Base-by-base conservation (phyloP, 2,888 invertebrate genomes). In the Sinohyriopsis cumingii region DNA sequence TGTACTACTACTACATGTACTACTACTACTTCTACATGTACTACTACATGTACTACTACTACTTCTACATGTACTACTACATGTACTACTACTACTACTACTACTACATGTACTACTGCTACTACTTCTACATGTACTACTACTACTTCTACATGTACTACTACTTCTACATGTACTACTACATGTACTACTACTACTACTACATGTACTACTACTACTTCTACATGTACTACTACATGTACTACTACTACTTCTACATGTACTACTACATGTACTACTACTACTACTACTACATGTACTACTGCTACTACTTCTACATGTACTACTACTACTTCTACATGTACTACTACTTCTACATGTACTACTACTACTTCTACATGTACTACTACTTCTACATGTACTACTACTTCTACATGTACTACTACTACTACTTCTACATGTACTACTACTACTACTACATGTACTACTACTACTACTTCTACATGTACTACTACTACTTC, bases 21-120 rank as follows among this genome's bases (percentile, higher is more conserved):
- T 62, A 45, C 62, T 62, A 25, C 62, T 62, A 25, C 62, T 62
- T 7, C 62, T 62, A 62, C 62, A 53, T 54, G 60, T 60, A 69
- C 68, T 69, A 54, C 69, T 68, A 69, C 68, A 60, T 59, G 60
- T 62, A 24, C 45, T 62, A 62, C 62, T 62, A 45, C 62, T 62
- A 62, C 69, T 69, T 60, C 68, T 33, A 33, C 33, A 33, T 33
- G 6, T 6, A 33, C 7, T 33, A 33, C 25, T 25, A 25, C 4
- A 25, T 25, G 25, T 25, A 25, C 28, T 62, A 45, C 62, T 62
- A 25, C 62, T 62, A 25, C 62, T 62, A 62, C 62, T 62, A 62
- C 62, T 62, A 24, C 45, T 62, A 62, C 62, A n/a, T n/a, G n/a
- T 62, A 45, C 62, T 62, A 62, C n/a, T n/a, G n/a, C n/a, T 66